These are phyloP conservation scores for Holcopasites calliopsidis DNA, from an alignment of 1,140 invertebrate genomes.

Conservation along the genomic window DNA sequence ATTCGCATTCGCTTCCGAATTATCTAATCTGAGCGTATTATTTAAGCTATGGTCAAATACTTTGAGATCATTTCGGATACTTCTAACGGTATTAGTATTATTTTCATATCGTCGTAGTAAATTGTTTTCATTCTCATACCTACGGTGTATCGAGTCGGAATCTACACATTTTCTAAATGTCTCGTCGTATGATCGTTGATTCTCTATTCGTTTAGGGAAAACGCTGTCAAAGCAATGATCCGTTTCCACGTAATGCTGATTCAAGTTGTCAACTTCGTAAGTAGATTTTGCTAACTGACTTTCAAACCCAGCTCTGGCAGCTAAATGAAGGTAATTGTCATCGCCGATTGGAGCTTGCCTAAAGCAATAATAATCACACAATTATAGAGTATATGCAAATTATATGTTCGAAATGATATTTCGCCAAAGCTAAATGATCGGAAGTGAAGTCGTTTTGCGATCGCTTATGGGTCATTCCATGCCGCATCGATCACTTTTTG, in stretches of 20 bases:
- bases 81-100: conserved; percentile 67
- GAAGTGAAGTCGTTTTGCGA: too few species aligned
- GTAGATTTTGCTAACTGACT: conserved; percentile 69
- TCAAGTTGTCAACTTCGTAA: conserved; percentile 67
- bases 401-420: too few species aligned
- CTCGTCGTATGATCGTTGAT: conserved; percentile 66
- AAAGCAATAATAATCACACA: conserved; percentile 63
- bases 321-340: conserved; percentile 89
- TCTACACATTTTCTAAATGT: conserved; percentile 69
- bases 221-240: conserved; percentile 61
- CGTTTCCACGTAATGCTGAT: conserved; percentile 65
- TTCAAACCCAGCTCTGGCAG: conserved; percentile 79
- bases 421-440: too few species aligned
- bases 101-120: conserved; percentile 68
- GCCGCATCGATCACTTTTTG: too few species aligned
- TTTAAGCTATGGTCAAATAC: conserved; percentile 73
- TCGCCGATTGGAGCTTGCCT: conserved; percentile 93
- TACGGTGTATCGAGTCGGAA: conserved; percentile 69
- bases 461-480: too few species aligned
- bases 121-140: conserved; percentile 73
- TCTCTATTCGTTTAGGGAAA: conserved; percentile 65
- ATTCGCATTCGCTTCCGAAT: conserved; percentile 70
- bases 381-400: conserved; percentile 12
- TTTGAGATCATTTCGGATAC: conserved; percentile 76
- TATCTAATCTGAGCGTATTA: conserved; percentile 72